Percentiles rank a stretch among this genome's conserved stretches.
phyloP scores from a whole-genome alignment of 2,113 vertebrate species.

The Tupaia chinensis region DNA sequence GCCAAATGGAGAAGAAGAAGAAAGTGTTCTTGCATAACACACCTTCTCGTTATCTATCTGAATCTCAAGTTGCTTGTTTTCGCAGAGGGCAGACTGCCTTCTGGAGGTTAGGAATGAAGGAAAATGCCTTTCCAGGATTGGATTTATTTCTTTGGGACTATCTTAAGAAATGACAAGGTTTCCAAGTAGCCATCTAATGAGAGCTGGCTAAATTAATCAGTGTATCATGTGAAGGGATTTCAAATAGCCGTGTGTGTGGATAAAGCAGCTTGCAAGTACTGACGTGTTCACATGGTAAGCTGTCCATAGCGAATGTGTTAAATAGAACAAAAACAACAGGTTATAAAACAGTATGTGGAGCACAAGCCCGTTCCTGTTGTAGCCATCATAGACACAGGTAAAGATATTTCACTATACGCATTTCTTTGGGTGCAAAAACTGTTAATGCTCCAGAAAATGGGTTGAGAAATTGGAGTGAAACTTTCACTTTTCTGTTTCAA shows the following conservation, averaged over 20 bases:
- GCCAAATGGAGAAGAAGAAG: conserved; percentile 15
- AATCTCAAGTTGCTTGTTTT: conserved; percentile 18
- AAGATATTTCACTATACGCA: not conserved
- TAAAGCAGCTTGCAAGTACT: not conserved
- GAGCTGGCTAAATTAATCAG: conserved; percentile 11
- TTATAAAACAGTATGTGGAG: not conserved
- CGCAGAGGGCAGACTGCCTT: not conserved
- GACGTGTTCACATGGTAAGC: not conserved
- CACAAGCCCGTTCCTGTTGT: not conserved
- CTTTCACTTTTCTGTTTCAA: not conserved
- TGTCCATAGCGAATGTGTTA: not conserved
- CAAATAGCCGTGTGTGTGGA: not conserved
- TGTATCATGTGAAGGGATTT: conserved; percentile 6
- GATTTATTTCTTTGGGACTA: not conserved
- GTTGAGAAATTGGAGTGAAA: not conserved
- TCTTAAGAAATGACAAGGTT: conserved; percentile 10
- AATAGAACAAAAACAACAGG: not conserved
- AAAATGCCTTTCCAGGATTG: not conserved
- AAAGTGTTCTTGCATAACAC: not conserved
- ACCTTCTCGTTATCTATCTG: conserved; percentile 65
- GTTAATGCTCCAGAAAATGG: not conserved
- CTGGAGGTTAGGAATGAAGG: not conserved
- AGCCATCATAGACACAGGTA: not conserved
- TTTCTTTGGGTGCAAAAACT: not conserved
- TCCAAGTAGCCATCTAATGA: conserved; percentile 9